These are phyloP conservation scores for Mythimna loreyi DNA, from an alignment of 2,888 invertebrate species.

Conservation along the genomic window DNA sequence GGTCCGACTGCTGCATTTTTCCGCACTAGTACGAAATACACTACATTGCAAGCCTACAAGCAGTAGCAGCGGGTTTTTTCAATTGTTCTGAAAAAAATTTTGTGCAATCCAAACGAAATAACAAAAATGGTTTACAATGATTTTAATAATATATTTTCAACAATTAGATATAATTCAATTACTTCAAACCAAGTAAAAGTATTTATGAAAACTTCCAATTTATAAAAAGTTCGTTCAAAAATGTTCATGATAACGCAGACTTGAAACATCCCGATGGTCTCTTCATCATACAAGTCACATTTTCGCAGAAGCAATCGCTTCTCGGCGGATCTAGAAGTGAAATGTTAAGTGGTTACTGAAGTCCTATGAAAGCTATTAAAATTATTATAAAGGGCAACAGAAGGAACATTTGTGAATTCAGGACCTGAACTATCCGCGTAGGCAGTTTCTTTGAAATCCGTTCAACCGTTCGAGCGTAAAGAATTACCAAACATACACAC, in stretches of 20 bases:
- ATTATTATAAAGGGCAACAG: too few species aligned
- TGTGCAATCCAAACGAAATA: background rate
- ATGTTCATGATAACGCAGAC: background rate
- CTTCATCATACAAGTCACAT: slow-evolving; percentile 1
- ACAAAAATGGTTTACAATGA: background rate
- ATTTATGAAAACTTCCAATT: background rate
- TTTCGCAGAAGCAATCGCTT: slow-evolving; percentile 24
- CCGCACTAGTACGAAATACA: too few species aligned
- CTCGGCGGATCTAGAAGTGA: slow-evolving; percentile 35
- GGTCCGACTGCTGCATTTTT: too few species aligned
- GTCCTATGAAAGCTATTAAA: too few species aligned
- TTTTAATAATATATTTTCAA: background rate
- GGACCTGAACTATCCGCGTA: too few species aligned
- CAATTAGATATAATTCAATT: background rate
- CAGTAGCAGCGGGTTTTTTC: too few species aligned
- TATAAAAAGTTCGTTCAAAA: background rate
- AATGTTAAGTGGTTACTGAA: background rate
- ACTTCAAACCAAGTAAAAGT: background rate
- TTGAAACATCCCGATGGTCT: slow-evolving; percentile 35
- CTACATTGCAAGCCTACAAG: too few species aligned
- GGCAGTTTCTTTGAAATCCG: too few species aligned
- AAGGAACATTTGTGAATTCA: too few species aligned
- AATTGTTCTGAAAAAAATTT: background rate
- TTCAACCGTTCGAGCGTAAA: too few species aligned
- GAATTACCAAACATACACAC: too few species aligned